Percentiles rank a stretch among this genome's conserved stretches.
phyloP scores from a whole-genome alignment of 2,113 vertebrate species.

The Plotosus lineatus region DNA sequence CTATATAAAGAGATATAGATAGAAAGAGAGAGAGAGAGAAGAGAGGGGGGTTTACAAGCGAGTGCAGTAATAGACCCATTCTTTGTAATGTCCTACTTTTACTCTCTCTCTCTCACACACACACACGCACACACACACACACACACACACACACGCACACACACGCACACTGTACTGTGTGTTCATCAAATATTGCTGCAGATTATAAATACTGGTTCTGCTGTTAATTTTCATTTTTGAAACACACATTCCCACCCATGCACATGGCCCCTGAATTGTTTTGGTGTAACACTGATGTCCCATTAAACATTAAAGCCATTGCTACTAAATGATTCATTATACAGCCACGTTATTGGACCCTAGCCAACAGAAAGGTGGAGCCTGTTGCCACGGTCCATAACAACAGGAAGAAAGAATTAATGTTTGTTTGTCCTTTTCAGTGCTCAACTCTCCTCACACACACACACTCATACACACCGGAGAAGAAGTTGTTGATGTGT shows the following conservation, averaged over 20 bases:
- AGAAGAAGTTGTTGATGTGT: constrained; percentile 65
- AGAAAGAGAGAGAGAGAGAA: constrained; percentile 15
- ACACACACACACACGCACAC: neutral
- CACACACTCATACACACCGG: constrained; percentile 54
- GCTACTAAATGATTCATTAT: constrained; percentile 29
- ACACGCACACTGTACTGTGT: constrained; percentile 34
- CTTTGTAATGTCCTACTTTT: neutral
- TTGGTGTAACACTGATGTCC: neutral
- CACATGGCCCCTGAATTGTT: neutral
- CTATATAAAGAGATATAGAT: neutral
- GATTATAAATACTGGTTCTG: constrained; percentile 56
- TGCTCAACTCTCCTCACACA: neutral
- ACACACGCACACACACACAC: neutral
- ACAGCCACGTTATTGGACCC: constrained; percentile 2
- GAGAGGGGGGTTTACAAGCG: neutral
- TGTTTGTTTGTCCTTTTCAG: neutral
- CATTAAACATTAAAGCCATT: constrained; percentile 23
- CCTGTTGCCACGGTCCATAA: neutral
- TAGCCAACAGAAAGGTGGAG: neutral
- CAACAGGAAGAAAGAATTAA: neutral
- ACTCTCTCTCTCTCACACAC: neutral
- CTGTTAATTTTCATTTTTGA: constrained; percentile 52
- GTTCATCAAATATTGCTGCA: constrained; percentile 56
- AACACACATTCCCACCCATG: constrained; percentile 13
- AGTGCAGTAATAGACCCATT: neutral